Conservation (phyloP, 2,797 vertebrate species). For the Anabas testudineus region DNA sequence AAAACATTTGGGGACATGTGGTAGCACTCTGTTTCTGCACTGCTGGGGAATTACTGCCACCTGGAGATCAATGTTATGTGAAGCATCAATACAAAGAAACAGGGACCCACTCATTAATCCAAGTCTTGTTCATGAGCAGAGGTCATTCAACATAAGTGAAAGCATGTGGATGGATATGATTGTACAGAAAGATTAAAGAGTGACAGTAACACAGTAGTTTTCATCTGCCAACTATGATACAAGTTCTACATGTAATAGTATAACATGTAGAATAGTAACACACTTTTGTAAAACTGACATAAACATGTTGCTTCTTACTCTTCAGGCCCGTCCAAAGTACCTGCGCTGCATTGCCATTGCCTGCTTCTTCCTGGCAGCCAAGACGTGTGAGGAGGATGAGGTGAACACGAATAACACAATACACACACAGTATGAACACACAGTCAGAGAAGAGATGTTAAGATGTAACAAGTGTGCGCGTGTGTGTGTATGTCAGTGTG, state of each 20-base stretch:
- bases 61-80: not conserved
- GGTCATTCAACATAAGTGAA: no score
- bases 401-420: conserved; percentile 73
- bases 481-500: conserved; percentile 81
- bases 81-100: no score
- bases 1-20: not conserved
- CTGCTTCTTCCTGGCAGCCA: conserved; percentile 96
- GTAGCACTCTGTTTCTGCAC: no score
- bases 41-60: not conserved
- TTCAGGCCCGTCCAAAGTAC: conserved; percentile 96
- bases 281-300: not conserved
- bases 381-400: conserved; percentile 98
- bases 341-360: conserved; percentile 96
- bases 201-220: no score
- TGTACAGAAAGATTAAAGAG: no score
- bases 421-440: not conserved
- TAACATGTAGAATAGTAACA: no score
- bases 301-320: conserved; percentile 16
- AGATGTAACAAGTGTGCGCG: not conserved
- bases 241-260: no score
- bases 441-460: no score
- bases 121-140: no score
- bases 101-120: no score
- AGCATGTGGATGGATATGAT: no score
- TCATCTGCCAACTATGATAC: no score